phyloP scores from a whole-genome alignment of 1,140 invertebrate genomes.

The Octopus bimaculoides region DNA sequence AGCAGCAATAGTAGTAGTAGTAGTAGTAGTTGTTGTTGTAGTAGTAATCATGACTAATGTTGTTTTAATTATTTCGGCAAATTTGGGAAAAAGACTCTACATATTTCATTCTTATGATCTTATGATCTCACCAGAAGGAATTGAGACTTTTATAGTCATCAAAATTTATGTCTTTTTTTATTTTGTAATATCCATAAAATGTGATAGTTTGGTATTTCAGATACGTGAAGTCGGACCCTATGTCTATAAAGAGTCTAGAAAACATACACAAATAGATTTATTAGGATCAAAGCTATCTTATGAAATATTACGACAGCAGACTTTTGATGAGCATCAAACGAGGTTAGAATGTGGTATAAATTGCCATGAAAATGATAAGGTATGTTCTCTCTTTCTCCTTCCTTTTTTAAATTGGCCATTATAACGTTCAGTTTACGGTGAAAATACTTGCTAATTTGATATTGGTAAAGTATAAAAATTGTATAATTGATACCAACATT shows the following conservation, averaged over 20 bases:
- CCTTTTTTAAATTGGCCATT: no score
- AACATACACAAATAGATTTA: slow-evolving; percentile 21
- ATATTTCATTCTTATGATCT: no score
- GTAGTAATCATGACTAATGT: no score
- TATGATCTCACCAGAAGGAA: no score
- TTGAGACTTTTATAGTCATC: no score
- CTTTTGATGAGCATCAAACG: slow-evolving; percentile 16
- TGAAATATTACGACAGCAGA: slow-evolving; percentile 5
- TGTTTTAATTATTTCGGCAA: no score
- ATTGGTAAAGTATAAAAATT: slow-evolving; percentile 23
- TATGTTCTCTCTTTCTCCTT: not conserved
- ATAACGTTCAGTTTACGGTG: not conserved
- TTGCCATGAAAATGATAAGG: slow-evolving; percentile 23
- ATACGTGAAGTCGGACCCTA: slow-evolving; percentile 26
- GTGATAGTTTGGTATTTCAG: not conserved
- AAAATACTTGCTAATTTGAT: slow-evolving; percentile 18
- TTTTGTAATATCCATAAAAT: no score
- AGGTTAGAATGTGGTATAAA: slow-evolving; percentile 16
- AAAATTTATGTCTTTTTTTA: no score
- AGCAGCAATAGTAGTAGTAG: no score
- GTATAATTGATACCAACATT: slow-evolving; percentile 7
- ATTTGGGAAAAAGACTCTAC: no score
- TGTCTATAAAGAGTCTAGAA: slow-evolving; percentile 23
- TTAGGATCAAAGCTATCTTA: slow-evolving; percentile 15
- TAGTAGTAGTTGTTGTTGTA: no score